These are phyloP conservation scores for Triplophysa rosa DNA, from an alignment of 2,113 vertebrate species.

Conservation along the genomic window DNA sequence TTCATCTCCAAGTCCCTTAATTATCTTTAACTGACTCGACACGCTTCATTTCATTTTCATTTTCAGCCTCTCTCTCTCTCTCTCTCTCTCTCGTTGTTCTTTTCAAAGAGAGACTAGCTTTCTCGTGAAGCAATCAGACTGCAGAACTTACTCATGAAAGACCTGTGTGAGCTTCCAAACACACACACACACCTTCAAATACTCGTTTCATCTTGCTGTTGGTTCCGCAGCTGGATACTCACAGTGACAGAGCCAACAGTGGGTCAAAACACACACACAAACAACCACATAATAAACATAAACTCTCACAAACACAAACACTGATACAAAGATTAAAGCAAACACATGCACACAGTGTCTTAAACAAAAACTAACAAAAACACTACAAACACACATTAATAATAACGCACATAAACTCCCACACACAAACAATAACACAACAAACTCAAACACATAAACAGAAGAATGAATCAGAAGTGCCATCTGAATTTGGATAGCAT, in stretches of 20 bases:
- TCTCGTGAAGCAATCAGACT: constrained; percentile 1
- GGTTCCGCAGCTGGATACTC: background rate
- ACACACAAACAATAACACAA: too few species aligned
- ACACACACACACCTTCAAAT: background rate
- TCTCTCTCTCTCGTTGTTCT: background rate
- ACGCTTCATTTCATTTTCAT: constrained; percentile 4
- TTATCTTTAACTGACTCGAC: constrained; percentile 10
- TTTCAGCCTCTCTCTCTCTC: background rate
- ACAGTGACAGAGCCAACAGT: background rate
- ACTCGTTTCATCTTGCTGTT: background rate
- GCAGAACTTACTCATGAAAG: background rate
- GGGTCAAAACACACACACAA: background rate
- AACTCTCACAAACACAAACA: background rate
- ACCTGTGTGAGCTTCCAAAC: background rate
- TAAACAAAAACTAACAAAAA: too few species aligned
- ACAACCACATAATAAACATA: background rate
- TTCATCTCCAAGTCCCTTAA: background rate
- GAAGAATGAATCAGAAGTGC: too few species aligned
- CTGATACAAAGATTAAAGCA: too few species aligned
- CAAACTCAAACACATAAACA: too few species aligned
- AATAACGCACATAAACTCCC: too few species aligned
- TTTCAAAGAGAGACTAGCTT: constrained; percentile 9
- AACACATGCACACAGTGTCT: too few species aligned
- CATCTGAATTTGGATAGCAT: too few species aligned
- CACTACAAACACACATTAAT: too few species aligned